phyloP scores from a whole-genome alignment of 1,140 invertebrate species.

The Theocolax elegans region DNA sequence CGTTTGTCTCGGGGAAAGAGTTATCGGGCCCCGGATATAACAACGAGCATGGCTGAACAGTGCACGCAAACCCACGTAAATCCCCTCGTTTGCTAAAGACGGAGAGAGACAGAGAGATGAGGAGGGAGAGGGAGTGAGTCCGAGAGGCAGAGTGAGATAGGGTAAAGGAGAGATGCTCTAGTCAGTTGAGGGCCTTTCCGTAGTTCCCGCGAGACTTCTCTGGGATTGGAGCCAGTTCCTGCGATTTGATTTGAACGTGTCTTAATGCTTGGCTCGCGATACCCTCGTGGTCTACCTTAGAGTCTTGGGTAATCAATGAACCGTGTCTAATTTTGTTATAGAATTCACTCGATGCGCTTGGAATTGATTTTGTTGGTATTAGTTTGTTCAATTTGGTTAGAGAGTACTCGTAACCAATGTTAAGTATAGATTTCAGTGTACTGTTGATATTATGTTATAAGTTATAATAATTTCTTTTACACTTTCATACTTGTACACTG shows the following conservation, averaged over 20 bases:
- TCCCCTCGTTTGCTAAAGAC: neutral
- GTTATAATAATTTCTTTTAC: too few relatives aligned
- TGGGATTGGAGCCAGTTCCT: neutral
- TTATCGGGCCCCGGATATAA: conserved; percentile 44
- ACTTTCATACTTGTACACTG: too few relatives aligned
- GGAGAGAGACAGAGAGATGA: neutral
- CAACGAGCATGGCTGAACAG: neutral
- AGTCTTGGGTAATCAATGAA: too few relatives aligned
- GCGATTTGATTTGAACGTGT: neutral
- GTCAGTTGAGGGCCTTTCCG: neutral
- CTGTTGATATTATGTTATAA: too few relatives aligned
- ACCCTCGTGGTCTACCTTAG: neutral
- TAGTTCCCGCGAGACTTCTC: neutral
- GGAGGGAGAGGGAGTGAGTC: neutral
- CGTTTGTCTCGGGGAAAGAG: conserved; percentile 46
- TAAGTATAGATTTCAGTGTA: too few relatives aligned
- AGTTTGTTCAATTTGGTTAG: too few relatives aligned
- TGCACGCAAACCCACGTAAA: conserved; percentile 4
- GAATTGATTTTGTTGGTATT: too few relatives aligned
- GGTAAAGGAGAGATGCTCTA: neutral
- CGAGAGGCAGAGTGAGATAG: too few relatives aligned
- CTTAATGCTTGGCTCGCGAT: neutral
- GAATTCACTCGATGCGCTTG: too few relatives aligned
- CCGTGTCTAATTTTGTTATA: too few relatives aligned
- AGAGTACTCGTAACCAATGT: too few relatives aligned